Evolutionary conservation across 2,888 invertebrate genomes (phyloP).

Genomic region (Latrodectus elegans): DNA sequence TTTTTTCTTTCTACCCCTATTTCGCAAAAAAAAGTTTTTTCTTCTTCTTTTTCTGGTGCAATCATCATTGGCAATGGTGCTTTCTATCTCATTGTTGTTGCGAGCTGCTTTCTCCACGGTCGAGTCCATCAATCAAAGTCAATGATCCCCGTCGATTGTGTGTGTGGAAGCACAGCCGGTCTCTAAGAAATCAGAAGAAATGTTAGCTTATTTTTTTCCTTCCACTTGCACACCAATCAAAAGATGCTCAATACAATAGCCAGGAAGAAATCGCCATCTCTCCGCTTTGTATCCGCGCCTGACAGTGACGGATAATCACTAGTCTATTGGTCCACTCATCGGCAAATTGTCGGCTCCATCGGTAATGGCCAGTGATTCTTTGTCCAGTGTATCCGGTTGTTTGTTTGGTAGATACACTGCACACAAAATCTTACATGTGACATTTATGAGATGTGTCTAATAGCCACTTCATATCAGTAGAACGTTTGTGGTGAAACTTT

Average conservation of each 20-base stretch:
- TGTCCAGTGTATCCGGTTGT: conserved; percentile 2
- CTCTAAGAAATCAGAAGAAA: background rate
- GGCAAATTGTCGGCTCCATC: background rate
- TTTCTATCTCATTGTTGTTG: no score
- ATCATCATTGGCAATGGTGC: no score
- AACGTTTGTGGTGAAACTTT: no score
- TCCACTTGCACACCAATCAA: background rate
- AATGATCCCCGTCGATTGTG: background rate
- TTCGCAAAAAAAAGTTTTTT: no score
- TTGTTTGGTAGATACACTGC: background rate
- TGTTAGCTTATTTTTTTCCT: background rate
- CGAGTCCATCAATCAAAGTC: background rate
- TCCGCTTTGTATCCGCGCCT: background rate
- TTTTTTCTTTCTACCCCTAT: no score
- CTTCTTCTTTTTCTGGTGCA: no score
- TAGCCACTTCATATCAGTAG: no score
- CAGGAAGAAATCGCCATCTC: background rate
- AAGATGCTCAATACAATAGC: conserved; percentile 5
- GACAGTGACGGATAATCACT: conserved; percentile 5
- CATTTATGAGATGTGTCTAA: background rate
- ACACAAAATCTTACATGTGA: background rate
- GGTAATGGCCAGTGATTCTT: background rate
- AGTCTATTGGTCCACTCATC: background rate
- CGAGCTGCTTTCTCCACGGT: background rate
- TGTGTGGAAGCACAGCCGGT: background rate